Base-by-base conservation (phyloP, 23 tunicate species). In the Botrylloides violaceus region DNA sequence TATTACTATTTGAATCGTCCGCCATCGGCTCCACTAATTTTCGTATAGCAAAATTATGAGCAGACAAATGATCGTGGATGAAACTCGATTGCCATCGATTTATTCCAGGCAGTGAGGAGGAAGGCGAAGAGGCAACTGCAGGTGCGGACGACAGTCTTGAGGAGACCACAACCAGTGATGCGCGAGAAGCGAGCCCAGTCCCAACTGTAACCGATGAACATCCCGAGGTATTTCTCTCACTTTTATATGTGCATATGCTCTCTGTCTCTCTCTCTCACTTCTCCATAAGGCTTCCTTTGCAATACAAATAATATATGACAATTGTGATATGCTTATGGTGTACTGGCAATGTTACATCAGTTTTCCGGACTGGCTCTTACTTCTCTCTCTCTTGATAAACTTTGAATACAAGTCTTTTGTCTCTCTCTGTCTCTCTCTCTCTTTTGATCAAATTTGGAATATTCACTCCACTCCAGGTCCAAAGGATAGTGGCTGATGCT, bases 201-300 rank as follows among this genome's bases (percentile, higher is more conserved):
- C 95, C 95, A 3, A 79, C 77, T 28, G 86, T 87, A 9, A 87
- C 95, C 1, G 83, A 83, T 30, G 86, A 87, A 19, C 95, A 87
- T 64, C 78, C 84, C 31, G 95, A 87, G 76, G 95, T 87, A 43
- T 7, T 9, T 43, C 53, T 43, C 53, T 43, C n/a, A n/a, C n/a
- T n/a, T n/a, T n/a, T n/a, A n/a, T n/a, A n/a, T n/a, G n/a, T n/a
- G n/a, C n/a, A n/a, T n/a, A n/a, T n/a, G n/a, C n/a, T n/a, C 53
- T 43, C 53, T 43, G 12, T 43, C 53, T 43, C 53, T 43, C 53
- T 43, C 53, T 43, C 53, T 43, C n/a, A n/a, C n/a, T n/a, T n/a
- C n/a, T n/a, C n/a, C n/a, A n/a, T n/a, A n/a, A n/a, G n/a, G n/a
- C n/a, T n/a, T n/a, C n/a, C n/a, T n/a, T n/a, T n/a, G n/a, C n/a